Evolutionary conservation across 2,888 invertebrate genomes (phyloP).

Genomic region (Xestia c-nigrum): DNA sequence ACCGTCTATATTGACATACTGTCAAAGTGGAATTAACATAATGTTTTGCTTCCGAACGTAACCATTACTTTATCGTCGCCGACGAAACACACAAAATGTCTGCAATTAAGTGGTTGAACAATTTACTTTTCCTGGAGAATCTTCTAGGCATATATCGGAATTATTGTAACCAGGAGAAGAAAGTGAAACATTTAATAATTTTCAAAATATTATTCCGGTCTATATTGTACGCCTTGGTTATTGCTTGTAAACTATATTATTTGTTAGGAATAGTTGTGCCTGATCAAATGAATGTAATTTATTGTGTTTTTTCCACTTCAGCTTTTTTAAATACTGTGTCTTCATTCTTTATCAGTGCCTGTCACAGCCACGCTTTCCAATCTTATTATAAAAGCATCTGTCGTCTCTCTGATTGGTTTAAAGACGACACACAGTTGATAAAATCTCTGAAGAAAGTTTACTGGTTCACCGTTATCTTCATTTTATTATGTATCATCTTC

Average conservation of each 20-base stretch:
- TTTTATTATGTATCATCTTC: background rate
- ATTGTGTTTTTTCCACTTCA: background rate
- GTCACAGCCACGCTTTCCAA: conserved; percentile 14
- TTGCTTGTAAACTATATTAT: conserved; percentile 8
- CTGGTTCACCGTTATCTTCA: background rate
- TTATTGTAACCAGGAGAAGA: conserved; percentile 7
- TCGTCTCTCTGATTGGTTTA: conserved; percentile 20
- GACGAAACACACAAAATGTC: conserved; percentile 14
- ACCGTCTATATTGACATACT: background rate
- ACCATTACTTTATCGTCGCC: conserved; percentile 3
- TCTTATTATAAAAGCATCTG: conserved; percentile 26
- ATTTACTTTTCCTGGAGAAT: conserved; percentile 13
- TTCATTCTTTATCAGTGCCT: background rate
- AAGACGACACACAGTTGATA: conserved; percentile 13
- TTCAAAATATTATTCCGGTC: conserved; percentile 3
- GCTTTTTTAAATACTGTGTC: background rate
- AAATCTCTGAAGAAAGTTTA: conserved; percentile 25
- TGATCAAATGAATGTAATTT: background rate
- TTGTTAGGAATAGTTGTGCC: background rate
- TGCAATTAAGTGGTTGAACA: conserved; percentile 6
- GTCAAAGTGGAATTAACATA: background rate
- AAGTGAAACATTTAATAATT: conserved; percentile 1
- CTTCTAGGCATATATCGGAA: conserved; percentile 24
- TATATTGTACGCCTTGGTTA: background rate
- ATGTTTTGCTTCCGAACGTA: too few relatives aligned